Evolutionary conservation across 2,113 vertebrate genomes (phyloP), one percentile per base, ranked within the genome.

Genomic region (Mystacornis crossleyi): DNA sequence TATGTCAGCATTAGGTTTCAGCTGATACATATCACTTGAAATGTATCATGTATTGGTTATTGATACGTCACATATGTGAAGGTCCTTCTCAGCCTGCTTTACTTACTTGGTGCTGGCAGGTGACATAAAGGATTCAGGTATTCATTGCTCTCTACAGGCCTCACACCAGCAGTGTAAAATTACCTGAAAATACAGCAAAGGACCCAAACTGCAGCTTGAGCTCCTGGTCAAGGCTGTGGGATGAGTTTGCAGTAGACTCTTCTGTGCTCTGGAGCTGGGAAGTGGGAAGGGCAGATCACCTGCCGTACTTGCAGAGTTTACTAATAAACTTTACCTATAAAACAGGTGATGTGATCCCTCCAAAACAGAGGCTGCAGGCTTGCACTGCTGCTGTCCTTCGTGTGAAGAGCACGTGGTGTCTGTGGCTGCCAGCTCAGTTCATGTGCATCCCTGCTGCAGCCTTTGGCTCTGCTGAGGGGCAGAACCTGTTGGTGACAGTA

Each of bases 401-500:
- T 18, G 2, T 36, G 74, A 60, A 10, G 50, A 81, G 21, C 64
- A 28, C 4, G 2, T 0, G 10, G 23, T 40, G 17, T 61, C 48
- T 29, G 34, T 66, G 47, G 38, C 74, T 87, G n/a, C 67, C 54
- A 28, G 36, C n/a, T 67, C 78, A 70, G 31, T 45, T 26, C 45
- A 7, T 0, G 4, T 38, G 60, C 69, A 33, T 42, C 84, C 78
- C 65, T 73, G 73, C 50, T 57, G 71, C 83, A 33, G 72, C 67
- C 38, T 25, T 31, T 34, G 10, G 60, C 81, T 83, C 21, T 34
- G 64, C 86, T 18, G 69, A 43, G 67, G 73, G 54, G 10, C 80
- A 92, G 83, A 43, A 64, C 91, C 80, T 86, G 64, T 58, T 86
- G 80, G 91, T 86, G 93, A 73, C 89, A 75, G 69, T 40, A 54